phyloP scores from a whole-genome alignment of 2,113 vertebrate species.

The Tetrao urogallus region DNA sequence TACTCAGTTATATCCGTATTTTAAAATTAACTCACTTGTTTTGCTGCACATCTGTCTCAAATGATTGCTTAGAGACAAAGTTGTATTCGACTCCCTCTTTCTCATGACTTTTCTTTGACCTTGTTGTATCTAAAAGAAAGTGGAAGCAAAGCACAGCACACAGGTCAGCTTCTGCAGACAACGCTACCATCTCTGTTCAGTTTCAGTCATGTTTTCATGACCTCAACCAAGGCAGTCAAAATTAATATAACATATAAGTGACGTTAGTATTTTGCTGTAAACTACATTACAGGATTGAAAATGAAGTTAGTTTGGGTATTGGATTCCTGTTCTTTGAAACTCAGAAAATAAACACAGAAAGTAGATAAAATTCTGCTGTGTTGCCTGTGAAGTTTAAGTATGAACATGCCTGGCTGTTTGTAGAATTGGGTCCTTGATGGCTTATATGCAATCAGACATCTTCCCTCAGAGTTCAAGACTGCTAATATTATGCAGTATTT shows the following conservation, averaged over 20 bases:
- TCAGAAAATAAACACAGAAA: not conserved
- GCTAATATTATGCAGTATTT: too few species aligned
- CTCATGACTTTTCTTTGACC: constrained; percentile 89
- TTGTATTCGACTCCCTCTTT: constrained; percentile 94
- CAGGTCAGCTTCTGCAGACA: not conserved
- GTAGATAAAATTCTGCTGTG: not conserved
- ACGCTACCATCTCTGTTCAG: fast-evolving
- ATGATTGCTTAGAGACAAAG: constrained; percentile 90
- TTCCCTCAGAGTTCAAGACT: too few species aligned
- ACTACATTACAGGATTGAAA: not conserved
- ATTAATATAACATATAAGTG: not conserved
- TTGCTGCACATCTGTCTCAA: constrained; percentile 88
- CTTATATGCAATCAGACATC: too few species aligned
- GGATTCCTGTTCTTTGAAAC: not conserved
- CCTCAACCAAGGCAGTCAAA: not conserved
- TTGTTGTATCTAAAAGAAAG: constrained; percentile 86
- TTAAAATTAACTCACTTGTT: constrained; percentile 82
- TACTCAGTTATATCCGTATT: not conserved
- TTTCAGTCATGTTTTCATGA: not conserved
- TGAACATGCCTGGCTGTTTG: not conserved
- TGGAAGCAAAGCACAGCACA: not conserved
- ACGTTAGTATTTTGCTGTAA: not conserved
- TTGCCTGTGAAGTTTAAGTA: not conserved
- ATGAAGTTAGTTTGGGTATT: not conserved
- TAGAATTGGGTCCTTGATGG: not conserved